Evolutionary conservation across 2,797 vertebrate species (phyloP), one percentile per base, ranked within the genome.

Genomic region (Myotis planiceps): DNA sequence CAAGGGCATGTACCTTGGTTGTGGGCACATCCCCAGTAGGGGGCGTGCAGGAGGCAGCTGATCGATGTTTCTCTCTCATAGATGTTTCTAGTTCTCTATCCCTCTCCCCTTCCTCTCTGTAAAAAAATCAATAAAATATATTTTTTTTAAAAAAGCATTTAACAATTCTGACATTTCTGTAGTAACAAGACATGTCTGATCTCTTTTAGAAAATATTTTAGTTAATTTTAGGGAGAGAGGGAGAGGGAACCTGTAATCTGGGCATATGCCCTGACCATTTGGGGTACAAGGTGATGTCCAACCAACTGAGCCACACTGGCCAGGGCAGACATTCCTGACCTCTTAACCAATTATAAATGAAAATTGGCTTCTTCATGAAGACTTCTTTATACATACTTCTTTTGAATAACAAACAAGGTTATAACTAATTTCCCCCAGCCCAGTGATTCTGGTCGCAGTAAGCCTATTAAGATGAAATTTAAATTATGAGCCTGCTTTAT

Each of bases 111-210:
- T 39, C 37, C 37, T 39, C 37, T 39, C 37, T 39, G 37, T 39
- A 39, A 39, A 39, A 39, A 39, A 39, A 39, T 39, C 37, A 39
- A 39, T 39, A 39, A 39, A 39, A 39, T 39, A 39, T 39, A 5
- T 39, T 39, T 37, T 37, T 39, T 39, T 39, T 37, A 37, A 37
- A 39, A 39, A 83, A 94, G 74, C 83, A 55, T 96, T 92, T 93
- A 96, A 82, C 21, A 58, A 23, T 84, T 94, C 72, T 96, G 92
- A 90, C 87, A 94, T 84, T 89, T 93, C 49, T 96, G 0, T 55
- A 86, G 80, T 93, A 87, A 93, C 75, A 88, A 92, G 83, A 53
- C 45, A 76, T 96, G 69, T 92, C 82, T 97, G 76, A 94, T 93
- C 72, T 88, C 45, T 42, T 92, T 63, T 63, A n/a, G 19, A 65